Conservation (phyloP, 2,797 vertebrate genomes). For the Hippocampus kuda region DNA sequence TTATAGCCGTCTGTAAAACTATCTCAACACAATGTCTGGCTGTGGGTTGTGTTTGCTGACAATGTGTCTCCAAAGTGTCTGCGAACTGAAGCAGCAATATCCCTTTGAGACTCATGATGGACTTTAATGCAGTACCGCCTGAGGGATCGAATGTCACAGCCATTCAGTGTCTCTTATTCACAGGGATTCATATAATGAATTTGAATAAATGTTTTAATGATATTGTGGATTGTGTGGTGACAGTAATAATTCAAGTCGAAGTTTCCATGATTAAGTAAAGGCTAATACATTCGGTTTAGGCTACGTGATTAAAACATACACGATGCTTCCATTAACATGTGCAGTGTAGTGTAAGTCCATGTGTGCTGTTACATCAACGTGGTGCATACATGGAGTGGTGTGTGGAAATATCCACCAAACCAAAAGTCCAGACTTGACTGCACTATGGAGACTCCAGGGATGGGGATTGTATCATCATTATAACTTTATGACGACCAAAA, state of each 20-base stretch:
- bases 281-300: neutral
- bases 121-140: constrained; percentile 7
- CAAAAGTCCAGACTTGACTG: neutral
- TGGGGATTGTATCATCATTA: constrained; percentile 5
- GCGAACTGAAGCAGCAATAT: neutral
- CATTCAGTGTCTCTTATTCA: constrained; percentile 4
- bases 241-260: neutral
- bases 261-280: neutral
- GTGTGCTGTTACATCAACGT: neutral
- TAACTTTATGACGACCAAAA: constrained; percentile 1
- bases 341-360: neutral
- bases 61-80: constrained; percentile 9
- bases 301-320: neutral
- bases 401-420: neutral
- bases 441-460: neutral
- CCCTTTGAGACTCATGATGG: constrained; percentile 5
- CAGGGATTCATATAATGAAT: constrained; percentile 1
- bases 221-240: neutral
- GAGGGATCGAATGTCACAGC: constrained; percentile 5
- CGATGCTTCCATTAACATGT: neutral
- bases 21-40: neutral
- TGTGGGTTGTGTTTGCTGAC: constrained; percentile 8
- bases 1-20: neutral
- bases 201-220: constrained; percentile 1
- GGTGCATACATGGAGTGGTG: neutral